Evolutionary conservation across 2,113 vertebrate genomes (phyloP).

Genomic region (Oceanodroma tethys): DNA sequence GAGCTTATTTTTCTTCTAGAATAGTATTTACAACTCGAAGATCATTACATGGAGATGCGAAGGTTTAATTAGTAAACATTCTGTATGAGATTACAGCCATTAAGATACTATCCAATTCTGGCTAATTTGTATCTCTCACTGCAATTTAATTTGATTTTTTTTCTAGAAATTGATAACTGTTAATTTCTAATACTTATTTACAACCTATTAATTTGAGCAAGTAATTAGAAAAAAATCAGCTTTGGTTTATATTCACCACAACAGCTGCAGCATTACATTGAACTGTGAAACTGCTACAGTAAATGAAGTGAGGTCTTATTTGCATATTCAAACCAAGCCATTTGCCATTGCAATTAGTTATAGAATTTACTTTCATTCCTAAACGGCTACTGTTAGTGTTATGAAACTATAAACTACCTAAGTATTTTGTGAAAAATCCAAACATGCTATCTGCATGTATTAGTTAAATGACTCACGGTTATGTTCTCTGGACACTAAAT

Average conservation of each 20-base stretch:
- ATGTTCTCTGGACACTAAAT: background rate
- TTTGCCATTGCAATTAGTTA: background rate
- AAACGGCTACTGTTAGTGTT: background rate
- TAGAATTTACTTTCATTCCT: background rate
- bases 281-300: background rate
- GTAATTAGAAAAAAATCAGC: background rate
- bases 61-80: background rate
- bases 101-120: background rate
- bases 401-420: background rate
- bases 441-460: background rate
- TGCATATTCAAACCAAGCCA: background rate
- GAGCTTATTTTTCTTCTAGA: background rate
- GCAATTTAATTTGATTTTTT: background rate
- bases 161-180: background rate
- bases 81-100: background rate
- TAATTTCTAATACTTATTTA: constrained; percentile 1
- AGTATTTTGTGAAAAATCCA: background rate
- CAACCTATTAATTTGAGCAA: background rate
- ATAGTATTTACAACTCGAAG: background rate
- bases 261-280: background rate
- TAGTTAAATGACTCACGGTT: background rate
- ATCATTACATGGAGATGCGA: background rate
- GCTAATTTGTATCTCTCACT: background rate
- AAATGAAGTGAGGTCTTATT: background rate
- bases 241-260: background rate